These are phyloP conservation scores for Streptopelia turtur DNA, from an alignment of 2,797 vertebrate genomes.

Conservation along the genomic window DNA sequence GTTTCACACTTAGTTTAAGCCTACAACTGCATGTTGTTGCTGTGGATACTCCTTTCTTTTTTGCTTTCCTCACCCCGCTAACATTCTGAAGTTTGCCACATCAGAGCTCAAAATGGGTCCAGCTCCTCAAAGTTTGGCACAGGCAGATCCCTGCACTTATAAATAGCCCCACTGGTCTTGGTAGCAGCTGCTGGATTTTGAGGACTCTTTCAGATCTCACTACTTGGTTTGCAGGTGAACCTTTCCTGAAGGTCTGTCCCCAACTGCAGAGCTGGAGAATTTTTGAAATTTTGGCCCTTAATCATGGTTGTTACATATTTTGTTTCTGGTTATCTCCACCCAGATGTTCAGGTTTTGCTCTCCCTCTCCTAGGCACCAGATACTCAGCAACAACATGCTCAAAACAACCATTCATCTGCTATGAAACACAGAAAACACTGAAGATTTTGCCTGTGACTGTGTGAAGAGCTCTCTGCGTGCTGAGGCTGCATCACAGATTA, in stretches of 20 bases:
- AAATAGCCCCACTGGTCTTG: neutral
- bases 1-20: conserved; percentile 7
- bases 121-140: neutral
- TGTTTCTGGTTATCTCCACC: neutral
- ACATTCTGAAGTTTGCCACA: neutral
- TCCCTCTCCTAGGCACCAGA: neutral
- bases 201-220: neutral
- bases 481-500: neutral
- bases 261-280: neutral
- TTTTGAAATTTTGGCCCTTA: neutral
- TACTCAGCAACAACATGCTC: neutral
- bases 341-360: neutral
- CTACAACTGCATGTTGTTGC: conserved; percentile 2
- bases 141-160: neutral
- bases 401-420: neutral
- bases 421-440: neutral
- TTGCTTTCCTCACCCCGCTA: neutral
- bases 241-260: neutral
- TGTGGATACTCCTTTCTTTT: neutral
- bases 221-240: neutral
- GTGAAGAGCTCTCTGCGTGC: neutral
- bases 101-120: neutral
- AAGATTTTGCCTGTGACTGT: neutral
- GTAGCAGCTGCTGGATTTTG: neutral
- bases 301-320: neutral